These are phyloP conservation scores for Cottoperca gobio DNA, from an alignment of 2,797 vertebrate genomes.

Conservation along the genomic window DNA sequence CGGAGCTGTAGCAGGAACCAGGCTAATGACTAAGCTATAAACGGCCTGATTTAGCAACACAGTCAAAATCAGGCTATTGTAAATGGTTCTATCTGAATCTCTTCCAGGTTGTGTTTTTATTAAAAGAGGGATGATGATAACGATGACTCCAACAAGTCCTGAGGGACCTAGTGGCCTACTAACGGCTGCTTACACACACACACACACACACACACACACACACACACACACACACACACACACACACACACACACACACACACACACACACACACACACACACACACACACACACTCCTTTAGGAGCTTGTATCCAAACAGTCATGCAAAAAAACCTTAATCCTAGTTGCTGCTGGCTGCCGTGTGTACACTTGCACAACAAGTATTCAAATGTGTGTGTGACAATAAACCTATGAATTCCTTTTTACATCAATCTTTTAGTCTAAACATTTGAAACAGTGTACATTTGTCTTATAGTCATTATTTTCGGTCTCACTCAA, in stretches of 20 bases:
- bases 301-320: conserved; percentile 28
- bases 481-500: background rate
- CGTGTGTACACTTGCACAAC: too few species aligned
- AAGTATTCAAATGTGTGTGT: too few species aligned
- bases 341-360: conserved; percentile 43
- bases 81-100: conserved; percentile 27
- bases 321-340: conserved; percentile 51
- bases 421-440: background rate
- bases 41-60: conserved; percentile 4
- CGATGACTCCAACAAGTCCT: conserved; percentile 59
- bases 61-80: conserved; percentile 21
- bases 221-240: too few species aligned
- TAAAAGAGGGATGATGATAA: conserved; percentile 45
- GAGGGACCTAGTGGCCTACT: conserved; percentile 66
- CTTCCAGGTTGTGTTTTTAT: conserved; percentile 63
- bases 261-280: too few species aligned
- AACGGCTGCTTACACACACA: conserved; percentile 53
- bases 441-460: background rate
- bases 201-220: too few species aligned
- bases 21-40: conserved; percentile 52
- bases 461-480: conserved; percentile 1
- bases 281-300: too few species aligned
- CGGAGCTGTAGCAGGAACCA: conserved; percentile 26
- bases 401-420: background rate
- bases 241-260: too few species aligned